Evolutionary conservation across 2,113 vertebrate genomes (phyloP).

Genomic region (Dicentrarchus labrax): DNA sequence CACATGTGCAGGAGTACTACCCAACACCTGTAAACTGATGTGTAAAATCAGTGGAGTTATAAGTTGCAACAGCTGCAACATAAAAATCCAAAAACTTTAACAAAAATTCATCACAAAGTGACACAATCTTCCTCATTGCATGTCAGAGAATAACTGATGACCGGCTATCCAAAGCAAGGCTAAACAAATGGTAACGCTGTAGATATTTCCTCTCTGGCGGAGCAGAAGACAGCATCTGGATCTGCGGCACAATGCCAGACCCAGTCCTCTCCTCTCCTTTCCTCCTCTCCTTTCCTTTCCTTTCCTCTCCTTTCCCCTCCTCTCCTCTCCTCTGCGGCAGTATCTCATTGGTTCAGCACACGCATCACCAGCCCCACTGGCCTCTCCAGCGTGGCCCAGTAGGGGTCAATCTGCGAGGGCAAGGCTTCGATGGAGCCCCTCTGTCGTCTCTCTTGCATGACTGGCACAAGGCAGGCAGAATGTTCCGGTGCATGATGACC

Average conservation of each 20-base stretch:
- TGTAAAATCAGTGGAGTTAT: too few species aligned
- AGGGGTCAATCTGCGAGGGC: slow-evolving; percentile 28
- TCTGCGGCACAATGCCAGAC: neutral
- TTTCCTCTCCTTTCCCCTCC: neutral
- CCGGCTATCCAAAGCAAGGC: neutral
- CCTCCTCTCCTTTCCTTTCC: neutral
- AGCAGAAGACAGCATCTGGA: neutral
- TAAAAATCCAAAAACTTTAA: neutral
- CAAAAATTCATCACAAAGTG: neutral
- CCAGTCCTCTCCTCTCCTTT: neutral
- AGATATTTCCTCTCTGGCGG: neutral
- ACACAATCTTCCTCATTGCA: neutral
- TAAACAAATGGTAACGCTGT: neutral
- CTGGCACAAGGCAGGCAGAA: slow-evolving; percentile 19
- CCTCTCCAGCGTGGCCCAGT: slow-evolving; percentile 16
- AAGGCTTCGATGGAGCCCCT: neutral
- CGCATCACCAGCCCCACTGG: neutral
- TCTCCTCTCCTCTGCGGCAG: neutral
- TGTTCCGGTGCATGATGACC: slow-evolving; percentile 32
- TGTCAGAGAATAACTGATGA: neutral
- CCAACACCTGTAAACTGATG: too few species aligned
- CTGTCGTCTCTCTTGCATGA: slow-evolving; percentile 2
- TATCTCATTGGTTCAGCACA: neutral
- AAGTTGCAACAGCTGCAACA: neutral
- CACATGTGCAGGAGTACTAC: neutral